A percentile compares a stretch with the other conserved stretches of the same genome.
phyloP scores from a whole-genome alignment of 2,888 invertebrate species.

The Galerucella pusilla region DNA sequence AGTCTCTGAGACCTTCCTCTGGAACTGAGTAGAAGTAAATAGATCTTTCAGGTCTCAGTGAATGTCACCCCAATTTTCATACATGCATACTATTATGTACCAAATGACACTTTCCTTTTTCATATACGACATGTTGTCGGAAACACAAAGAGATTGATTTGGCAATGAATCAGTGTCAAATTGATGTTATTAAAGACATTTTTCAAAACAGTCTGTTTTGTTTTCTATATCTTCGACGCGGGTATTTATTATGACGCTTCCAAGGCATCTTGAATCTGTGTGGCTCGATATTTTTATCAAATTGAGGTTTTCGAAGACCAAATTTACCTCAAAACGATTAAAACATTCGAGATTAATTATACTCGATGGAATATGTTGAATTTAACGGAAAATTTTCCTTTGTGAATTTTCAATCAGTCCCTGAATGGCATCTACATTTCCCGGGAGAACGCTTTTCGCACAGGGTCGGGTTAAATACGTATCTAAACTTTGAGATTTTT shows the following conservation, averaged over 20 bases:
- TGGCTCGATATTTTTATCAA: too few species aligned
- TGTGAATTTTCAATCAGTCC: too few species aligned
- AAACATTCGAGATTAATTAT: neutral
- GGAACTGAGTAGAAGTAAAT: too few species aligned
- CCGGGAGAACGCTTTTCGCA: too few species aligned
- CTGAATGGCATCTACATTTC: too few species aligned
- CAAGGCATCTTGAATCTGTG: neutral
- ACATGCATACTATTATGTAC: neutral
- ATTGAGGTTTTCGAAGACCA: neutral
- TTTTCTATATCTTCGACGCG: neutral
- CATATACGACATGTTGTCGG: conserved; percentile 1
- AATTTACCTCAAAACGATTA: neutral
- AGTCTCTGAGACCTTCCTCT: neutral
- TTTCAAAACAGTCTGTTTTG: conserved; percentile 1
- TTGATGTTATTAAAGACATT: conserved; percentile 19
- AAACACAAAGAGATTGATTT: conserved; percentile 21
- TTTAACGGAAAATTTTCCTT: too few species aligned
- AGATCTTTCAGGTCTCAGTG: too few species aligned
- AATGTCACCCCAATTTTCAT: too few species aligned
- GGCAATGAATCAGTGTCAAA: conserved; percentile 24
- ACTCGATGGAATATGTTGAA: too few species aligned
- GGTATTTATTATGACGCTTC: neutral
- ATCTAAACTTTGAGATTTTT: too few species aligned
- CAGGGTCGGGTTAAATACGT: too few species aligned
- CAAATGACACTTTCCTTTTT: conserved; percentile 8